phyloP scores from a whole-genome alignment of 2,888 invertebrate species.

The Fragum fragum region DNA sequence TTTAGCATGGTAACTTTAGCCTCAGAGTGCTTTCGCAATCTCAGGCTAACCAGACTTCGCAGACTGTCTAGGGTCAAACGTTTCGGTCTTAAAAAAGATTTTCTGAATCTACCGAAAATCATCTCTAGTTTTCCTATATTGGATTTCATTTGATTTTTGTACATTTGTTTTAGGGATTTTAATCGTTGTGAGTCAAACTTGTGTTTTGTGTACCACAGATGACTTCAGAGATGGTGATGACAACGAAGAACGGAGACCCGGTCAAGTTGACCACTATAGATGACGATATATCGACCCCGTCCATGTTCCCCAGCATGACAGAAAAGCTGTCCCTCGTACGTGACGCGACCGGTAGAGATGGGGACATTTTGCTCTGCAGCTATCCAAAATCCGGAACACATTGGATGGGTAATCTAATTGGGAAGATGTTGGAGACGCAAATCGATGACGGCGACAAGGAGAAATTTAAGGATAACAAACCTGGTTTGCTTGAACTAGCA shows the following conservation, averaged over 20 bases:
- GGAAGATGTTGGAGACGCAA: background rate
- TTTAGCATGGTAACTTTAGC: no score
- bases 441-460: background rate
- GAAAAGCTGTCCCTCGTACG: background rate
- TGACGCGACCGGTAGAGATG: background rate
- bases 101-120: no score
- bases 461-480: background rate
- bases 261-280: background rate
- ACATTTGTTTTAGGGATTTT: no score
- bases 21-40: no score
- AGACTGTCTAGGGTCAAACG: no score
- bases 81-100: no score
- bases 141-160: no score
- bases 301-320: background rate
- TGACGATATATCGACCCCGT: background rate
- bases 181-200: no score
- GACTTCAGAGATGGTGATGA: background rate
- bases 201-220: no score
- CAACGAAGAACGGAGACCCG: conserved; percentile 3
- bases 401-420: background rate
- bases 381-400: conserved; percentile 21
- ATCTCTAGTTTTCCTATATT: no score
- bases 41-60: no score
- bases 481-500: background rate
- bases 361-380: conserved; percentile 13